These are phyloP conservation scores for Telmatochromis sp. DNA, from an alignment of 2,113 vertebrate genomes.

Conservation along the genomic window DNA sequence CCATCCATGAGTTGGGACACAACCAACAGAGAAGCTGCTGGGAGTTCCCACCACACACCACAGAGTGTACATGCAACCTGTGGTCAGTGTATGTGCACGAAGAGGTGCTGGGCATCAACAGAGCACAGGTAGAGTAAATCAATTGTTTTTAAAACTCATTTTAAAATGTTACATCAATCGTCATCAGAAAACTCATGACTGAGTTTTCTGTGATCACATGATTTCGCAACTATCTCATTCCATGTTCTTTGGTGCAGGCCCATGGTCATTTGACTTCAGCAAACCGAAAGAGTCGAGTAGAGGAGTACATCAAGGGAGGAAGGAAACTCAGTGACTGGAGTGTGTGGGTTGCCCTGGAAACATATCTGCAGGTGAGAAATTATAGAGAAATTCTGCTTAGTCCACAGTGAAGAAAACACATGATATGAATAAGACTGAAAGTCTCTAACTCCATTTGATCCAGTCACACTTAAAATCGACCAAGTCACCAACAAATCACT, in stretches of 20 bases:
- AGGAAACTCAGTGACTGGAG: conserved; percentile 44
- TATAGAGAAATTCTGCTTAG: accelerated
- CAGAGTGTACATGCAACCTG: conserved; percentile 79
- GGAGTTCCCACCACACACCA: conserved; percentile 74
- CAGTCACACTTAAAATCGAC: neutral
- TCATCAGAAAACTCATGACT: neutral
- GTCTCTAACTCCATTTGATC: neutral
- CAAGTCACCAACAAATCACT: neutral
- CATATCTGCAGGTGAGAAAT: conserved; percentile 70
- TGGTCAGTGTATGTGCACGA: conserved; percentile 77
- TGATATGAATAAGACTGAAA: neutral
- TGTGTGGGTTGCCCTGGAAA: conserved; percentile 70
- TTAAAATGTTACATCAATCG: accelerated
- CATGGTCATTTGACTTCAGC: accelerated
- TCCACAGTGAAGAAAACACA: accelerated
- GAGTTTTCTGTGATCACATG: accelerated
- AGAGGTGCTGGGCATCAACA: conserved; percentile 7
- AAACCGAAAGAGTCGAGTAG: neutral
- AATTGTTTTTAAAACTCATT: neutral
- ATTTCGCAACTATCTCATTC: neutral
- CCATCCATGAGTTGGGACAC: conserved; percentile 74
- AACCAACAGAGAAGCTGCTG: conserved; percentile 74
- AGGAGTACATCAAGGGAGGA: conserved; percentile 18
- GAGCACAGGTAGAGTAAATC: conserved; percentile 11
- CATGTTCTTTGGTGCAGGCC: accelerated